A percentile compares a stretch with the other conserved stretches of the same genome.
These are phyloP conservation scores for Galaxias olidus DNA, from an alignment of 2,797 vertebrate species.

Conservation along the genomic window DNA sequence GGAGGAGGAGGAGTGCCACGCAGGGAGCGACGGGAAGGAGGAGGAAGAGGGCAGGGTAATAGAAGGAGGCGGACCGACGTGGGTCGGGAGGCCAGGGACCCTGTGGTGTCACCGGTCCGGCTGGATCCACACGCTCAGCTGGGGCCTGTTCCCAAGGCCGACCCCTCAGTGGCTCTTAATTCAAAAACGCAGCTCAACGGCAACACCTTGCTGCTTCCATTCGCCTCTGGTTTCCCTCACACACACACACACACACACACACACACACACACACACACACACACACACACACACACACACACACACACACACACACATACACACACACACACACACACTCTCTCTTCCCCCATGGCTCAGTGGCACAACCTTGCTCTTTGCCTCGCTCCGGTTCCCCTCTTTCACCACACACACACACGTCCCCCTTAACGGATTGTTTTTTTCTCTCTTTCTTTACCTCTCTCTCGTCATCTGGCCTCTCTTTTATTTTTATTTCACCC, in stretches of 20 bases:
- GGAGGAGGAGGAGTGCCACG: neutral
- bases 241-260: neutral
- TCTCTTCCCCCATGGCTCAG: neutral
- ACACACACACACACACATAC: no score
- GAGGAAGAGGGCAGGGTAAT: slow-evolving; percentile 1
- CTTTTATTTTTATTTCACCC: neutral
- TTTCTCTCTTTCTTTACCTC: neutral
- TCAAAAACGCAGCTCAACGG: neutral
- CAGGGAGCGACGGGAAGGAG: neutral
- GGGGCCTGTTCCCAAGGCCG: slow-evolving; percentile 19
- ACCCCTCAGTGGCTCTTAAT: slow-evolving; percentile 14
- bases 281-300: neutral
- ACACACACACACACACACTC: no score
- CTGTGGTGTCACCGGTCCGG: neutral
- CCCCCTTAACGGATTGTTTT: no score
- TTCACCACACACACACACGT: neutral
- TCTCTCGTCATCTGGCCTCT: neutral
- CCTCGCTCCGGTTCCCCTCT: neutral
- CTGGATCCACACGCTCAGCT: neutral
- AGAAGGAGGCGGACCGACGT: neutral
- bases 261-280: neutral
- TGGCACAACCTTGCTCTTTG: neutral
- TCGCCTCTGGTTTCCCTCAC: neutral
- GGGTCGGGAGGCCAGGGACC: neutral
- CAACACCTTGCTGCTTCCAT: neutral